Conservation (phyloP, 2,888 invertebrate genomes). For the Athalia cordata region DNA sequence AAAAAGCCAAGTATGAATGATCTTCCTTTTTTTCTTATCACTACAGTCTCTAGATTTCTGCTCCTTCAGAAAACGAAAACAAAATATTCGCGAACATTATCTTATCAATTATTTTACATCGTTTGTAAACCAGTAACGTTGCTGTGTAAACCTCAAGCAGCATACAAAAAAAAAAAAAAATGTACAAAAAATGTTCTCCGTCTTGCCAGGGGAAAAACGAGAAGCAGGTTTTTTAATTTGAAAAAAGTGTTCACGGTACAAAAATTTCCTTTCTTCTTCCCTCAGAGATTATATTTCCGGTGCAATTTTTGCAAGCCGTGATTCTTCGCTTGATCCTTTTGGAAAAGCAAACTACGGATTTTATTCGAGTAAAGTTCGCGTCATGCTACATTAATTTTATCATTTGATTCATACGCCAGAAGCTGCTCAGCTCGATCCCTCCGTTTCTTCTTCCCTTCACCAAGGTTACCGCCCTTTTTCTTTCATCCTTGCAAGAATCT, state of each 20-base stretch:
- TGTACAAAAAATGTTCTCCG: background rate
- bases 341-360: background rate
- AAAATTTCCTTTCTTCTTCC: conserved; percentile 17
- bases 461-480: background rate
- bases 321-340: background rate
- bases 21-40: too few relatives aligned
- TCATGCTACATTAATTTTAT: conserved; percentile 26
- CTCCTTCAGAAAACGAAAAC: too few relatives aligned
- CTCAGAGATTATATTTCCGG: background rate
- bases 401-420: conserved; percentile 40
- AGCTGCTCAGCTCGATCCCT: background rate
- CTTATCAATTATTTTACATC: too few relatives aligned
- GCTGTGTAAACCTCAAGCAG: background rate
- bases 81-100: too few relatives aligned
- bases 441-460: background rate
- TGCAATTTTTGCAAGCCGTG: conserved; percentile 2
- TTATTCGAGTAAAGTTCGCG: conserved; percentile 20
- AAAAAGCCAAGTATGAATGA: background rate
- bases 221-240: background rate
- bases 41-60: too few relatives aligned
- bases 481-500: background rate
- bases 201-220: background rate
- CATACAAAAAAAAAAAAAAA: too few relatives aligned
- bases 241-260: background rate
- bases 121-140: background rate